These are phyloP conservation scores for Scolanthus callimorphus DNA, from an alignment of 92 coral and sea anemone genomes.

Conservation along the genomic window DNA sequence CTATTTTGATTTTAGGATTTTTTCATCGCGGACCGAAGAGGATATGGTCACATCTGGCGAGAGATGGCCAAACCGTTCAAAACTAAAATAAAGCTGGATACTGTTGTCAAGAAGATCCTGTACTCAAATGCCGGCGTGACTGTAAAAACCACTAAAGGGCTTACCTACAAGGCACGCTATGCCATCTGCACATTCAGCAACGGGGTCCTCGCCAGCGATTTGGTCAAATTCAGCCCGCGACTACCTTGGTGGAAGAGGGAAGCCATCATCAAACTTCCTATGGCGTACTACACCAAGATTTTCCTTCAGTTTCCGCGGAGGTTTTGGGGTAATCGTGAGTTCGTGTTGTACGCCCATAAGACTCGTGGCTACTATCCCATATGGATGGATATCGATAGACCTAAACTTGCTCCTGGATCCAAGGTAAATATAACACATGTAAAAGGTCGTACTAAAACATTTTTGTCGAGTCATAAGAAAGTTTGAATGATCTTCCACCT, in stretches of 20 bases:
- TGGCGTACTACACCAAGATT: conserved; percentile 52
- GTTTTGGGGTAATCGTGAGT: conserved; percentile 62
- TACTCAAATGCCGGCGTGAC: conserved; percentile 25
- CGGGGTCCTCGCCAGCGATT: conserved; percentile 40
- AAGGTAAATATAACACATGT: too few relatives aligned
- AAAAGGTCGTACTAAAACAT: too few relatives aligned
- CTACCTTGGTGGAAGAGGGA: conserved; percentile 57
- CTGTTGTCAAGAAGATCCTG: conserved; percentile 32
- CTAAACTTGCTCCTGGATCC: too few relatives aligned
- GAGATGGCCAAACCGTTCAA: conserved; percentile 32
- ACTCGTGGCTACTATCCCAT: conserved; percentile 30
- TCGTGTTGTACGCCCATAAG: conserved; percentile 25
- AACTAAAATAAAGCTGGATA: conserved; percentile 25
- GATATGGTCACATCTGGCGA: conserved; percentile 29
- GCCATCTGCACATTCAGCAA: conserved; percentile 64
- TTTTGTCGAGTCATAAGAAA: too few relatives aligned
- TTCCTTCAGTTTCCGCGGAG: conserved; percentile 44
- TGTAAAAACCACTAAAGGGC: conserved; percentile 40
- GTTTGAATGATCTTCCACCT: too few relatives aligned
- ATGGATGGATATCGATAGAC: too few relatives aligned
- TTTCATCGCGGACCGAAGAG: conserved; percentile 46
- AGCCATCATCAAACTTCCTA: conserved; percentile 31
- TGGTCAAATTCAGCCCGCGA: conserved; percentile 38
- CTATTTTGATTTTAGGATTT: too few relatives aligned
- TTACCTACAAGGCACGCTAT: conserved; percentile 46